phyloP scores from a whole-genome alignment of 2,888 invertebrate species.

The Temnothorax unifasciatus region DNA sequence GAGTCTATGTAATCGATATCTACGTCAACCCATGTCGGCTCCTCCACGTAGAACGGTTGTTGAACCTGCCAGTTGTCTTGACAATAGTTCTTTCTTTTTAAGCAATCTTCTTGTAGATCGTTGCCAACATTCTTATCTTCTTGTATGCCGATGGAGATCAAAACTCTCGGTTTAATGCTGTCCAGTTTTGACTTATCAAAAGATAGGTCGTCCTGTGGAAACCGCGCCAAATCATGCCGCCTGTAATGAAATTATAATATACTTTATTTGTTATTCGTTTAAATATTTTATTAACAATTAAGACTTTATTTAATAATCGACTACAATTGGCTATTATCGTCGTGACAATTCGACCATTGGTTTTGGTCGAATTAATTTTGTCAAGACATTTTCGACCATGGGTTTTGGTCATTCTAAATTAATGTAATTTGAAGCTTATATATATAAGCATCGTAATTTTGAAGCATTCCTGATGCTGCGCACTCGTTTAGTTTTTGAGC shows the following conservation, averaged over 20 bases:
- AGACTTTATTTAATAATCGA: no score
- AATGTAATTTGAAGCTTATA: no score
- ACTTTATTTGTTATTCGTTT: neutral
- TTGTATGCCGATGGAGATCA: conserved; percentile 42
- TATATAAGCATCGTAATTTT: no score
- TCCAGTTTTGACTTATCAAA: conserved; percentile 23
- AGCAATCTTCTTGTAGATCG: conserved; percentile 26
- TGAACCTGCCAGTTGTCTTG: conserved; percentile 65
- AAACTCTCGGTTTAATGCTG: conserved; percentile 39
- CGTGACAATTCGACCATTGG: no score
- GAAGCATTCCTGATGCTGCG: no score
- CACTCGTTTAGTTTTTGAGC: no score
- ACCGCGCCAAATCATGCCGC: neutral
- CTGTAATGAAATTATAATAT: conserved; percentile 21
- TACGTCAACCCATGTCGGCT: conserved; percentile 76
- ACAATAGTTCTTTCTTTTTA: conserved; percentile 53
- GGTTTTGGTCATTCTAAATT: no score
- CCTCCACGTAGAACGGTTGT: conserved; percentile 77
- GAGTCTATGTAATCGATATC: conserved; percentile 35
- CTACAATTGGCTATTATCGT: no score
- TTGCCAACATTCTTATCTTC: neutral
- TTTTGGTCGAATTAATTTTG: no score
- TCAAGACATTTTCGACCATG: no score
- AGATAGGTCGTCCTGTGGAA: conserved; percentile 19
- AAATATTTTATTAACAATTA: neutral